A percentile compares a stretch with the other conserved stretches of the same genome.
Conservation (phyloP, 2,888 invertebrate genomes). For the Athrips mouffetella region DNA sequence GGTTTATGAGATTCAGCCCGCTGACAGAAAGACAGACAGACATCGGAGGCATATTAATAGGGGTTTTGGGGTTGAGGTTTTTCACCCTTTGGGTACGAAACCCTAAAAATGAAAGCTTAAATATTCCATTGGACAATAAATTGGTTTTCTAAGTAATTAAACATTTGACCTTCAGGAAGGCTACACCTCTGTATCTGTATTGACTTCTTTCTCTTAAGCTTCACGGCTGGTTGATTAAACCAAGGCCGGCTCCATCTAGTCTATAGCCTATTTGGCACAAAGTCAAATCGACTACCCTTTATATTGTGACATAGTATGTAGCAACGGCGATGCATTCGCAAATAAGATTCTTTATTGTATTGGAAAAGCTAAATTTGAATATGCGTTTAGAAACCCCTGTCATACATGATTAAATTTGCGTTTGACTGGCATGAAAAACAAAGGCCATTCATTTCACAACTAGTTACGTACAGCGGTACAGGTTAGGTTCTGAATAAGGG, state of each 20-base stretch:
- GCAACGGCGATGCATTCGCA: background rate
- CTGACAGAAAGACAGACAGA: too few relatives aligned
- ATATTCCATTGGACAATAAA: too few relatives aligned
- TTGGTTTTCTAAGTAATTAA: background rate
- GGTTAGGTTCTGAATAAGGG: too few relatives aligned
- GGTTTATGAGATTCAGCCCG: too few relatives aligned
- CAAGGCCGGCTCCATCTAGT: conserved; percentile 13
- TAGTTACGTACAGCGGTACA: too few relatives aligned
- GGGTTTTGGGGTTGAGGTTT: too few relatives aligned
- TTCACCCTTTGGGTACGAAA: too few relatives aligned
- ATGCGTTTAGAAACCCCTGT: conserved; percentile 5
- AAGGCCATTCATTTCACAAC: too few relatives aligned
- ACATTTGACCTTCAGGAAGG: background rate
- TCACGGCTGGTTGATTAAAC: conserved; percentile 3
- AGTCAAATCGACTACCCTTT: conserved; percentile 1
- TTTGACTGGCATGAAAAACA: background rate
- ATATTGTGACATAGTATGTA: conserved; percentile 6
- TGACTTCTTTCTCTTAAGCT: conserved; percentile 2
- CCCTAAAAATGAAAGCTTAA: too few relatives aligned
- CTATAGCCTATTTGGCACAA: conserved; percentile 17
- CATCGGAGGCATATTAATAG: too few relatives aligned
- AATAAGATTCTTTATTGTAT: background rate
- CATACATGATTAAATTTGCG: conserved; percentile 8
- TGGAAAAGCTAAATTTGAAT: conserved; percentile 5
- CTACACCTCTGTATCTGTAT: background rate